Conservation (phyloP, 2,113 vertebrate genomes). For the Nipponia nippon region DNA sequence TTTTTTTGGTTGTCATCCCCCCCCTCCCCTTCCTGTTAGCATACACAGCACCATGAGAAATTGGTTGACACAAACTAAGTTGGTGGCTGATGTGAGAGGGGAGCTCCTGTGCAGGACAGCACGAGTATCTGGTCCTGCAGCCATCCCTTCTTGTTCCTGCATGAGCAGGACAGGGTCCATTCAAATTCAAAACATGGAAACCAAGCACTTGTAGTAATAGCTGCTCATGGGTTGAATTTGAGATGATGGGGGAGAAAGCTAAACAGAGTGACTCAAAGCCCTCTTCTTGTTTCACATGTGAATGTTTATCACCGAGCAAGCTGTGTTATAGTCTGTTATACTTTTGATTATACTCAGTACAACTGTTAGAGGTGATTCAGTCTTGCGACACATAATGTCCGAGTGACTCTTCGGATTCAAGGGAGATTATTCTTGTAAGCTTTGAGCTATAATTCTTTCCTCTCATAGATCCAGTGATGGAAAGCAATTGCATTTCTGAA, state of each 20-base stretch:
- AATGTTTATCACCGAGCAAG: background rate
- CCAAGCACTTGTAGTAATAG: background rate
- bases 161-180: background rate
- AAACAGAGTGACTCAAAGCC: slow-evolving; percentile 2
- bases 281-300: background rate
- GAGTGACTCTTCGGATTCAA: slow-evolving; percentile 52
- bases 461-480: background rate
- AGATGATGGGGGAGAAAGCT: background rate
- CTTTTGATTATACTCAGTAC: slow-evolving; percentile 42
- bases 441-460: background rate
- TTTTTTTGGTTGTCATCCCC: background rate
- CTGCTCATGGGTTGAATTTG: background rate
- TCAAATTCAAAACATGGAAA: background rate
- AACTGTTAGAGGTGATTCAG: slow-evolving; percentile 67
- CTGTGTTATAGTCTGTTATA: background rate
- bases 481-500: background rate
- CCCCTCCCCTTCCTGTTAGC: background rate
- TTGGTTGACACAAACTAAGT: background rate
- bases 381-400: slow-evolving; percentile 31
- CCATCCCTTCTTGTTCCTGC: background rate
- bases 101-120: background rate
- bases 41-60: background rate
- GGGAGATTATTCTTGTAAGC: background rate
- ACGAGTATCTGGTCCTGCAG: background rate
- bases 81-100: background rate